These are phyloP conservation scores for Leptinotarsa rubiginosa DNA, from an alignment of 2,888 invertebrate genomes.

Conservation along the genomic window DNA sequence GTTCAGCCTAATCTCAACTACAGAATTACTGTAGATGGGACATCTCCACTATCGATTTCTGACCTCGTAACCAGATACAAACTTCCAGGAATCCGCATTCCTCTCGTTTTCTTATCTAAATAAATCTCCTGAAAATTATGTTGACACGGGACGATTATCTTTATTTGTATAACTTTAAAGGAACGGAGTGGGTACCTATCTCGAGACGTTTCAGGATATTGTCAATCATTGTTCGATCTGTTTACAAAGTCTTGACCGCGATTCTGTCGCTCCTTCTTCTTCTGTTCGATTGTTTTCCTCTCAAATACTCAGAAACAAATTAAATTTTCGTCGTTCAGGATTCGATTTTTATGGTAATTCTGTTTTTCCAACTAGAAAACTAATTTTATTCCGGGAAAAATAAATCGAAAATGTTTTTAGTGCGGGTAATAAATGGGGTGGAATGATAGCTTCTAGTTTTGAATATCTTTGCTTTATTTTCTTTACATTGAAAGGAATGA, in stretches of 20 bases:
- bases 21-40: too few relatives aligned
- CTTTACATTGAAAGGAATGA: background rate
- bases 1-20: too few relatives aligned
- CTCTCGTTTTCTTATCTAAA: constrained; percentile 46
- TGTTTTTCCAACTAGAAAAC: constrained; percentile 35
- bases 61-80: background rate
- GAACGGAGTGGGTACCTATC: constrained; percentile 48
- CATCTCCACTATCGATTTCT: background rate
- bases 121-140: constrained; percentile 51
- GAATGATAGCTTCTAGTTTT: constrained; percentile 17
- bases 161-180: constrained; percentile 59
- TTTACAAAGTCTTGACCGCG: constrained; percentile 62
- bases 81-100: background rate
- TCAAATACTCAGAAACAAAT: constrained; percentile 48
- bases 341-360: constrained; percentile 42
- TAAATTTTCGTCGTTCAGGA: constrained; percentile 37
- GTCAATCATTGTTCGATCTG: constrained; percentile 62
- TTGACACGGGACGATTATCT: constrained; percentile 62
- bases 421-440: background rate
- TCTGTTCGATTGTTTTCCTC: constrained; percentile 50
- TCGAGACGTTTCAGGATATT: constrained; percentile 56
- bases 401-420: constrained; percentile 13
- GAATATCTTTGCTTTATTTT: constrained; percentile 6
- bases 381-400: constrained; percentile 15
- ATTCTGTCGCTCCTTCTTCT: constrained; percentile 43